These are phyloP conservation scores for Anagyrus pseudococci DNA, from an alignment of 2,888 invertebrate species.

Conservation along the genomic window DNA sequence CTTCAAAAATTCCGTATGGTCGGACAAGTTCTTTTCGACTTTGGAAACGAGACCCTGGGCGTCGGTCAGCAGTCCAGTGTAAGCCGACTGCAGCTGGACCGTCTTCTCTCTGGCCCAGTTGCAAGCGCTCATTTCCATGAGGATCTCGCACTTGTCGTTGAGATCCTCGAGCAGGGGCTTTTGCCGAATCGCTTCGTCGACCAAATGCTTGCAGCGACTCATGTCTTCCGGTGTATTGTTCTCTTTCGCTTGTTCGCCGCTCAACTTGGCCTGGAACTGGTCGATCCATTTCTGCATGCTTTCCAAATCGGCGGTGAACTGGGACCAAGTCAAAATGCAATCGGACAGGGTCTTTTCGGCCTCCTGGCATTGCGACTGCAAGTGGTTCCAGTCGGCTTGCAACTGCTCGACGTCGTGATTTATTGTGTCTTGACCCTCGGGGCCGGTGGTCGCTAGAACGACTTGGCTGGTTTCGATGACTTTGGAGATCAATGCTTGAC, in stretches of 20 bases:
- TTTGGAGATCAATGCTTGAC: slow-evolving; percentile 75
- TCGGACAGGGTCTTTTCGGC: slow-evolving; percentile 77
- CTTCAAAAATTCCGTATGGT: slow-evolving; percentile 89
- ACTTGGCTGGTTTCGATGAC: slow-evolving; percentile 77
- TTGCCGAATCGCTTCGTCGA: slow-evolving; percentile 77
- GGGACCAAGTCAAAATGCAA: slow-evolving; percentile 82
- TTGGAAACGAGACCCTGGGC: slow-evolving; percentile 84
- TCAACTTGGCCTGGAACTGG: slow-evolving; percentile 71
- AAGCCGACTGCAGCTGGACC: slow-evolving; percentile 81
- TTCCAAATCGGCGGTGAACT: slow-evolving; percentile 76
- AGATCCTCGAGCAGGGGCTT: slow-evolving; percentile 83
- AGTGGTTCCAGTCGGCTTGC: slow-evolving; percentile 81
- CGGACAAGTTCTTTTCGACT: slow-evolving; percentile 88
- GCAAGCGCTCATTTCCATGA: slow-evolving; percentile 87
- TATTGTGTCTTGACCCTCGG: slow-evolving; percentile 83
- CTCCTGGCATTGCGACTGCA: slow-evolving; percentile 79
- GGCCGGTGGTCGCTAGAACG: slow-evolving; percentile 78
- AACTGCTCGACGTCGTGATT: slow-evolving; percentile 83
- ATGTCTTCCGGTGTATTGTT: slow-evolving; percentile 82
- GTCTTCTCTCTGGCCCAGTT: slow-evolving; percentile 87
- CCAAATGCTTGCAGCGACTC: slow-evolving; percentile 74
- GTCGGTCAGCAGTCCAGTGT: slow-evolving; percentile 78
- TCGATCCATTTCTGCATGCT: slow-evolving; percentile 80
- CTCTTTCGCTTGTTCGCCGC: slow-evolving; percentile 69
- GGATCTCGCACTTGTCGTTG: slow-evolving; percentile 84